Base-by-base conservation (phyloP, 2,888 invertebrate species). In the Cataglyphis cursor region DNA sequence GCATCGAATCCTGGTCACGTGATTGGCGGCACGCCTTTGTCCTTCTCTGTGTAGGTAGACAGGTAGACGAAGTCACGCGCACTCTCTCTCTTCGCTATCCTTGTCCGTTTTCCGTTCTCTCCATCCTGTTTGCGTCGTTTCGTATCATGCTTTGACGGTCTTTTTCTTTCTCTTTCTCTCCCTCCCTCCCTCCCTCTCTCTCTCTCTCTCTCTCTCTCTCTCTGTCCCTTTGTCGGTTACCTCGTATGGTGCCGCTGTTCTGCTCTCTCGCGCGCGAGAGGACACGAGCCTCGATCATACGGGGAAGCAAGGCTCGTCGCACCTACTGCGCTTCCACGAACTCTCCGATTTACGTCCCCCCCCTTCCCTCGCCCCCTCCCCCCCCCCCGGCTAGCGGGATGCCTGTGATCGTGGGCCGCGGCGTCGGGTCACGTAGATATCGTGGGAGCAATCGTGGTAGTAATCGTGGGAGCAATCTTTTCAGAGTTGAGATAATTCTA, bases 1-100 rank as follows among this genome's bases (percentile, higher is more conserved):
- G 92, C 92, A 89, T 91, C 94, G 93, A 92, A 93, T 94, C 91
- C 90, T 91, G 88, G 87, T 85, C 82, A 89, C 89, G 83, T 90
- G 87, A 93, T 94, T 93, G 92, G 93, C 90, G 78, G 81, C 35
- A 35, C 44, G 62, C 65, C 65, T 74, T 82, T 57, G 31, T 82
- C 82, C 54, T 66, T 81, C 57, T 80, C 75, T 57, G 62, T 54
- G 31, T 28, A 57, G 68, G 76, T 70, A 65, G 35, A n/a, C 35
- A 8, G 35, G 21, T 51, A 35, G 72, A 28, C 62, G 28, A 66
- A 68, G 78, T 74, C 83, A 80, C 78, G 78, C 73, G 83, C 78
- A 51, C 41, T 61, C 28, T 76, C 76, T 62, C 44, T 51, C 31
- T 18, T 59, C 18, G 72, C 35, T 59, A 41, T 61, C 72, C 54